A percentile compares a stretch with the other conserved stretches of the same genome.
Conservation (phyloP, 2,113 vertebrate genomes). For the Hemibagrus wyckioides region DNA sequence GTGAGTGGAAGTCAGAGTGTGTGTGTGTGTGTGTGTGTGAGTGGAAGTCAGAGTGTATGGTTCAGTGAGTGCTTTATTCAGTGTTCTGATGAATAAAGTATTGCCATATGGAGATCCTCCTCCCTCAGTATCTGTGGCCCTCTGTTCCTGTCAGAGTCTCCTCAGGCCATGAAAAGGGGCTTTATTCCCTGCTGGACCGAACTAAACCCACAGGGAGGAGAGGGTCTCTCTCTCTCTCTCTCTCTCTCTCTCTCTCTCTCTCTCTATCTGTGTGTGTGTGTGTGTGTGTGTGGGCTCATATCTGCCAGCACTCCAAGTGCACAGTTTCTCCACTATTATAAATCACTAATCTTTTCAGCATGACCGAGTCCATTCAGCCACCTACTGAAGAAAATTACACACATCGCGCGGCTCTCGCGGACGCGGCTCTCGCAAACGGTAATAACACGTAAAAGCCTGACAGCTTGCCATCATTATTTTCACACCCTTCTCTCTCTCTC, state of each 20-base stretch:
- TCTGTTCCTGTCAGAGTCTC: conserved; percentile 47
- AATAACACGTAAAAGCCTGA: conserved; percentile 32
- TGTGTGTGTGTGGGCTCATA: background rate
- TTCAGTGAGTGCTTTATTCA: conserved; percentile 42
- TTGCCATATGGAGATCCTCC: conserved; percentile 51
- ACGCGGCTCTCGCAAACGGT: conserved; percentile 17
- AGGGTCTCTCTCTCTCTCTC: background rate
- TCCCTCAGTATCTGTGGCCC: conserved; percentile 45
- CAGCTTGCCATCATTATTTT: conserved; percentile 43
- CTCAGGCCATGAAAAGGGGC: conserved; percentile 38
- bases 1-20: no score
- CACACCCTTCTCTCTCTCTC: conserved; percentile 24
- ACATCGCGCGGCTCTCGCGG: conserved; percentile 27
- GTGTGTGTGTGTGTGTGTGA: no score
- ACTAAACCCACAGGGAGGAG: conserved; percentile 49
- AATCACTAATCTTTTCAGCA: conserved; percentile 45
- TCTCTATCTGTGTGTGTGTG: background rate
- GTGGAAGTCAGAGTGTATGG: conserved; percentile 15
- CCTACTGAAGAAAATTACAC: conserved; percentile 52
- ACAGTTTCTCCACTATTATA: conserved; percentile 39
- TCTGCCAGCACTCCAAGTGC: conserved; percentile 38
- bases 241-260: background rate
- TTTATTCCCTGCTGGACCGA: conserved; percentile 43
- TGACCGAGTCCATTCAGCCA: conserved; percentile 42
- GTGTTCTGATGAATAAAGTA: conserved; percentile 30